Evolutionary conservation across 1,140 invertebrate genomes (phyloP), one percentile per base, ranked within the genome.

Genomic region (Portunus trituberculatus): DNA sequence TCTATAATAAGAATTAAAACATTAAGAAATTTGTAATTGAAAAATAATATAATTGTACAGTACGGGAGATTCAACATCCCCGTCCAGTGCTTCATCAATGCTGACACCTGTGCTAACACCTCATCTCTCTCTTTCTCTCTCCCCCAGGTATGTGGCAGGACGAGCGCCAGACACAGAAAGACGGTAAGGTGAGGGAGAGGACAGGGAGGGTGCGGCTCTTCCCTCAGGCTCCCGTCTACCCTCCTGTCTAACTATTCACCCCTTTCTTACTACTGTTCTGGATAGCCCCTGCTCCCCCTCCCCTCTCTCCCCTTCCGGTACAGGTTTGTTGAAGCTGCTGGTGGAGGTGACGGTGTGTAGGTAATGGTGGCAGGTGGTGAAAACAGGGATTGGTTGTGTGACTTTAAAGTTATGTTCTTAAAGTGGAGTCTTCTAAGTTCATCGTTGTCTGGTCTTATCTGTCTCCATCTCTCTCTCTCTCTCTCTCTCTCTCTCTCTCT

Each of bases 401-500:
- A 39, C 39, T 59, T 59, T 59, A 59, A 59, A 20, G 10, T 59
- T 59, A 59, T 59, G 16, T 59, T 59, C 16, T 59, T 59, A 14
- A 59, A 59, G 52, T 39, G 39, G 39, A 1, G 39, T 39, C 6
- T 39, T 6, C 39, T 39, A 39, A 39, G 39, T 39, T 39, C 39
- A 39, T 39, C 39, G 39, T 28, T 76, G 67, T n/a, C 67, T 76
- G n/a, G 12, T 20, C 20, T 76, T 76, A 7, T 28, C 20, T n/a
- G n/a, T 76, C 67, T 76, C 1, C n/a, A 25, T 76, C 67, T 76
- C 67, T 88, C 67, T 76, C 67, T 76, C 67, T 76, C 67, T 76
- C 67, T 76, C 67, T 76, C 67, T 76, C 67, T 76, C 67, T 59
- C 67, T n/a, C n/a, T 76, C 67, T 76, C n/a, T n/a, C 67, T 28